Evolutionary conservation across 1,140 invertebrate genomes (phyloP), one percentile per base, ranked within the genome.

Genomic region (Monomorium pharaonis): DNA sequence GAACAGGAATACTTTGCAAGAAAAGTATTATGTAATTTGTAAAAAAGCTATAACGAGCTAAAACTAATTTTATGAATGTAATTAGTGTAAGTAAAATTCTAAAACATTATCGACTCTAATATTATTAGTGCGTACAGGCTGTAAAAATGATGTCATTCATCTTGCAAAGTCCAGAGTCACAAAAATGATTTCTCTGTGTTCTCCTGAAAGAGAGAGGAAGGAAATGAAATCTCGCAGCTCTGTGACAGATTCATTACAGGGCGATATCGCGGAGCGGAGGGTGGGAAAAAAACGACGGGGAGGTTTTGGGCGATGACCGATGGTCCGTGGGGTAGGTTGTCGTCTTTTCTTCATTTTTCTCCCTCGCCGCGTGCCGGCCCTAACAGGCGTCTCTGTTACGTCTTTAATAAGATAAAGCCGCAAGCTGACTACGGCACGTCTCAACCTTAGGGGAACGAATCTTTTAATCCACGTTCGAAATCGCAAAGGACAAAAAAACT

Each of bases 251-350:
- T 90, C 89, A 90, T 90, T 90, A 90, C 86, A 56, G 67, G 60
- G 37, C 70, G 78, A 86, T 90, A 90, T 81, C 88, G 81, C 78
- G 75, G 5, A 12, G 10, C n/a, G 33, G 47, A 69, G 69, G 65
- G 49, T 87, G 49, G 27, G 62, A 47, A 54, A 42, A 42, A 72
- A 65, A 86, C 58, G 72, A 89, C 58, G 33, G 78, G 77, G 83
- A 42, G 86, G 67, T 86, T 80, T 88, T 90, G 54, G 83, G 76
- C 74, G 92, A 93, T 94, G 92, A 94, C 90, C 89, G 92, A 94
- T 94, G 92, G 89, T 84, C 63, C 84, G 92, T 93, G 91, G 92
- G 93, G 92, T 94, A 94, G 92, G 92, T 93, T 91, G 90, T 93
- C 91, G 90, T 88, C 87, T 94, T 89, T 90, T 72, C 87, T 90